Percentiles rank a stretch among this genome's conserved stretches.
Conservation (phyloP, 2,888 invertebrate species). For the Listrodromus nycthemerus region DNA sequence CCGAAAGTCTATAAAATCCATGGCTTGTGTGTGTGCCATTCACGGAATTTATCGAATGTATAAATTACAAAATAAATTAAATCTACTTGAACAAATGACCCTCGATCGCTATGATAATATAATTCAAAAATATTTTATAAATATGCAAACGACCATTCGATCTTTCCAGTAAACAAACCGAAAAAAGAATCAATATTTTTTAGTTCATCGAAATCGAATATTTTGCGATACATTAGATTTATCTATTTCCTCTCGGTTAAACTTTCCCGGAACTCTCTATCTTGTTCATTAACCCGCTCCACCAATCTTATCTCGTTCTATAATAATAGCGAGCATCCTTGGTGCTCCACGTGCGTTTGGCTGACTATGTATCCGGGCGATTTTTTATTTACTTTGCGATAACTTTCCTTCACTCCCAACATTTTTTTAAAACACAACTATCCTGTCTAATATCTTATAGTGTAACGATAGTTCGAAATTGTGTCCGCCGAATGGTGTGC, state of each 20-base stretch:
- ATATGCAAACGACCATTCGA: no score
- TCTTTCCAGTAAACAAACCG: no score
- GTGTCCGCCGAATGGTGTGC: conserved; percentile 5
- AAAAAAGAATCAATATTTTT: no score
- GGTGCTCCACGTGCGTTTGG: conserved; percentile 18
- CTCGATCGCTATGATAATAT: no score
- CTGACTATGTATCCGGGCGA: conserved; percentile 31
- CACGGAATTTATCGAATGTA: no score
- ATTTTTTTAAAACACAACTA: neutral
- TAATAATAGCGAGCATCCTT: neutral
- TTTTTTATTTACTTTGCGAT: conserved; percentile 20
- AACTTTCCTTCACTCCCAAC: neutral
- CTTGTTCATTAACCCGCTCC: conserved; percentile 1
- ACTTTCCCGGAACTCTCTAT: neutral
- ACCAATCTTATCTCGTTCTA: conserved; percentile 7
- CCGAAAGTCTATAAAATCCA: neutral
- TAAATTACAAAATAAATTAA: no score
- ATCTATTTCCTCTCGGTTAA: neutral
- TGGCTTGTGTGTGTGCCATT: no score
- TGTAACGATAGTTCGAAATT: neutral
- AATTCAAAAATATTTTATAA: no score
- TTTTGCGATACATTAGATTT: neutral
- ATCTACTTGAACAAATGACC: no score
- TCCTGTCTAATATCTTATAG: neutral
- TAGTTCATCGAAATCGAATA: neutral